A percentile compares a stretch with the other conserved stretches of the same genome.
Evolutionary conservation across 2,888 invertebrate species (phyloP).

Genomic region (Zelleria hepariella): DNA sequence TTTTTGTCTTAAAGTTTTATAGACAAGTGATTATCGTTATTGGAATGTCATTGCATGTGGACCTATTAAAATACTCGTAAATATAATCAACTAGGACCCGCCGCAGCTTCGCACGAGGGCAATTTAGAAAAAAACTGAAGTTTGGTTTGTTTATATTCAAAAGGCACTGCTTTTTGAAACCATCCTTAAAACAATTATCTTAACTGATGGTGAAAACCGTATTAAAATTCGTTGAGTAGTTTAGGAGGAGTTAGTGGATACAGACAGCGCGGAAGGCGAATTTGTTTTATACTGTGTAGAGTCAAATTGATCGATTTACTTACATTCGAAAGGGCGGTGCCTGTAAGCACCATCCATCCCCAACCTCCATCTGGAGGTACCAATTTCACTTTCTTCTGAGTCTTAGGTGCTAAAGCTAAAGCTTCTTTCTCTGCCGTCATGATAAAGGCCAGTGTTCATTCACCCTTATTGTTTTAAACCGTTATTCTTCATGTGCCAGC

Average conservation of each 20-base stretch:
- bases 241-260: too few relatives aligned
- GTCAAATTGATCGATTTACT: conserved; percentile 30
- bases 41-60: too few relatives aligned
- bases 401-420: conserved; percentile 22
- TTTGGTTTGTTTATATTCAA: neutral
- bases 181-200: too few relatives aligned
- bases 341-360: conserved; percentile 81
- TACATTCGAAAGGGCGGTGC: conserved; percentile 78
- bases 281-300: neutral
- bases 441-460: neutral
- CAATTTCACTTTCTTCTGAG: conserved; percentile 44
- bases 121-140: neutral
- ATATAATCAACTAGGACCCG: too few relatives aligned
- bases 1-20: too few relatives aligned
- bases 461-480: neutral
- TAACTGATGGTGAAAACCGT: too few relatives aligned
- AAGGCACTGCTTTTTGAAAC: too few relatives aligned
- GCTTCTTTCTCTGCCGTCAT: neutral
- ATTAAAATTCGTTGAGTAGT: too few relatives aligned
- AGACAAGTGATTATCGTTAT: too few relatives aligned
- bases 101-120: too few relatives aligned
- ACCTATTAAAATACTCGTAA: too few relatives aligned
- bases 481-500: neutral
- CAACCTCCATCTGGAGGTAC: conserved; percentile 79
- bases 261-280: too few relatives aligned